Base-by-base conservation (phyloP, 2,797 vertebrate species). In the Spea hammondii region DNA sequence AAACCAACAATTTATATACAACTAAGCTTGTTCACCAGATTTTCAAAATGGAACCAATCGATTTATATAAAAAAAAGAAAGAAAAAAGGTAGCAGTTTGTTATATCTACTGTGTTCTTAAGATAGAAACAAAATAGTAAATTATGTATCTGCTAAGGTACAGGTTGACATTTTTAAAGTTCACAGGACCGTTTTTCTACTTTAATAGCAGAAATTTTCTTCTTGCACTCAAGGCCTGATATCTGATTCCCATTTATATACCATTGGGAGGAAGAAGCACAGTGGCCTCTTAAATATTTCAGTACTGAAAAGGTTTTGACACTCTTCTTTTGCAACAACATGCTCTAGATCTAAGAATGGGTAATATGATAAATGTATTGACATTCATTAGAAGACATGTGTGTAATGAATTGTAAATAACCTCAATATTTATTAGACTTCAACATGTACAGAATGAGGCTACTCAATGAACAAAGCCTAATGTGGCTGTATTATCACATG, bases 81-180 rank as follows among this genome's bases (percentile, higher is more conserved):
- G 32, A 32, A 32, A 32, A 32, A 32, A 32, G 32, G 2, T 32
- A 32, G 32, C 32, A 32, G 32, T 32, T 32, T 32, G 32, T 32
- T 32, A 1, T 32, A 32, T 32, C 32, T 32, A 32, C 32, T 32
- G 32, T 32, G 32, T 32, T 32, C 32, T 32, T 32, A 32, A 32
- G 32, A 32, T 32, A 32, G 32, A 32, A 32, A 89, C 83, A 89
- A 86, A 87, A 87, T 84, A 88, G 84, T 90, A 91, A 91, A 91
- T 90, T 87, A 91, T 90, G 87, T 75, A 90, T 91, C 87, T 89
- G 87, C 88, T 88, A 88, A 74, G 78, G 80, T 85, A 82, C 84
- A 87, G 84, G 83, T 70, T 92, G 89, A 91, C 86, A 89, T 91
- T 92, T 91, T 87, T 83, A 89, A 91, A 91, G 88, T 91, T 90